Evolutionary conservation across 1,140 invertebrate species (phyloP), one percentile per base, ranked within the genome.

Genomic region (Papilio glaucus): DNA sequence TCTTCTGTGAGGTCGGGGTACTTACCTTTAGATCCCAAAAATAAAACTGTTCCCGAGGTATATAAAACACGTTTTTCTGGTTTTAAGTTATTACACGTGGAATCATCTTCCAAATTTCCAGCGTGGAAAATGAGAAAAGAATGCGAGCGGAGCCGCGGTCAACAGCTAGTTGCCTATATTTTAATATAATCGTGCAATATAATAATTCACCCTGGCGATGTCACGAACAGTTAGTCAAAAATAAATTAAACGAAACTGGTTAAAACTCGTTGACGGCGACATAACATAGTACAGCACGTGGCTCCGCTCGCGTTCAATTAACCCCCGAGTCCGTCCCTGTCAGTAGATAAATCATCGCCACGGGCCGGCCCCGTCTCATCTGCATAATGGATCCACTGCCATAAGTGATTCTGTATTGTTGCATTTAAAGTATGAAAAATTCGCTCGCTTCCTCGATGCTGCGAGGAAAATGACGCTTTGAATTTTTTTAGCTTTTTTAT

Each of bases 351-450:
- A 65, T 65, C n/a, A n/a, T n/a, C 62, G 39, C 18, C 37, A 2
- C 18, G 37, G 37, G 38, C 7, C 45, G 45, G 13, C 45, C 6
- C 45, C n/a, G 15, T 21, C 62, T 65, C 62, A 65, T 65, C 33
- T 65, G 62, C 62, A 65, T 65, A 65, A 65, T 65, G 62, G 62
- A 65, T 65, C 62, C 45, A 53, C 45, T 65, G 62, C 62, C 62
- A 65, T 65, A 65, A 65, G 62, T 41, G 62, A 65, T 65, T 65
- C 33, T 18, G 62, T 65, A 65, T 65, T 65, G 62, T 65, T 65
- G 62, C 62, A 38, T 65, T 65, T 38, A 65, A 65, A 62, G 33
- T 39, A 65, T 65, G 33, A 21, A 65, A 65, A 65, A 65, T 39
- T 4, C 18, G 10, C 60, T 37, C 60, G 26, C 60, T 62, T 13